A percentile compares a stretch with the other conserved stretches of the same genome.
Conservation (phyloP, 2,888 invertebrate genomes). For the Synergus itoensis region DNA sequence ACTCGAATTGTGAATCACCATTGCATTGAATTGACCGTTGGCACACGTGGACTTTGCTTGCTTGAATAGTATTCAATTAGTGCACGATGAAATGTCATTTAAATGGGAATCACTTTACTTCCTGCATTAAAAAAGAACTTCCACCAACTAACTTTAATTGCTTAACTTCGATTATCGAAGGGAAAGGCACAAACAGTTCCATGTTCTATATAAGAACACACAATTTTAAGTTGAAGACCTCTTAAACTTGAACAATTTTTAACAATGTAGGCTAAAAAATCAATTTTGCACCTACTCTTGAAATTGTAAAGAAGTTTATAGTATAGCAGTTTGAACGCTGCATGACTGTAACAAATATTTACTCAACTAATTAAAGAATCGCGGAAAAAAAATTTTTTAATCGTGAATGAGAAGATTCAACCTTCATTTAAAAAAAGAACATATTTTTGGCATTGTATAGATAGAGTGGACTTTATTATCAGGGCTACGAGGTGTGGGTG, state of each 20-base stretch:
- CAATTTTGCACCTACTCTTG: too few relatives aligned
- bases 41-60: conserved; percentile 15
- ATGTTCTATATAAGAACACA: too few relatives aligned
- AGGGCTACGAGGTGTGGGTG: conserved; percentile 23
- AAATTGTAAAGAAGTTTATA: too few relatives aligned
- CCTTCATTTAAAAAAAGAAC: conserved; percentile 27
- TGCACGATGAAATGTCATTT: conserved; percentile 24
- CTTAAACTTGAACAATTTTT: too few relatives aligned
- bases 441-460: conserved; percentile 35
- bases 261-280: neutral
- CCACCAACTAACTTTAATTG: neutral
- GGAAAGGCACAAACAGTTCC: too few relatives aligned
- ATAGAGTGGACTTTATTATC: conserved; percentile 37
- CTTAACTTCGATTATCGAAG: too few relatives aligned
- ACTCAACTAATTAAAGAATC: conserved; percentile 16
- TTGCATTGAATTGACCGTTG: conserved; percentile 10
- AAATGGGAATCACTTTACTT: conserved; percentile 18
- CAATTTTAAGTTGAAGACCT: too few relatives aligned
- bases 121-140: conserved; percentile 15
- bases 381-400: neutral
- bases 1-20: neutral
- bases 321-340: neutral
- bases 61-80: conserved; percentile 19
- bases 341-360: neutral
- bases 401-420: neutral